Evolutionary conservation across 2,888 invertebrate genomes (phyloP).

Genomic region (Eristalinus sepulchralis): DNA sequence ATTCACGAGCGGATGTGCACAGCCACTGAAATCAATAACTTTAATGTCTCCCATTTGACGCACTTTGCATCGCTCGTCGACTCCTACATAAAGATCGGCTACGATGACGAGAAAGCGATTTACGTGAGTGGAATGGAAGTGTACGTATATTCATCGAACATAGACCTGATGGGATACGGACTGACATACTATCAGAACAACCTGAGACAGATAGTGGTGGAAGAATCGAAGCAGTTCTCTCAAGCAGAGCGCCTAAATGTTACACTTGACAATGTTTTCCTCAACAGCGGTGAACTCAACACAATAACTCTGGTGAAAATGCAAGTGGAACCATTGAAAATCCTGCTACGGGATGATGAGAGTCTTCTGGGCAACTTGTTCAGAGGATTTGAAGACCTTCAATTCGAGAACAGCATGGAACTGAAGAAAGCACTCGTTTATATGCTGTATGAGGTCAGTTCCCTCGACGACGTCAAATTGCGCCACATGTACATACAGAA

Average conservation of each 20-base stretch:
- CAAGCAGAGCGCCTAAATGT: constrained; percentile 51
- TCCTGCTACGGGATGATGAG: constrained; percentile 70
- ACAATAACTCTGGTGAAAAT: constrained; percentile 76
- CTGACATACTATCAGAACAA: constrained; percentile 79
- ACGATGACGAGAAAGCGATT: constrained; percentile 76
- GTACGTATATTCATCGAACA: constrained; percentile 78
- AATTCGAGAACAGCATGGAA: constrained; percentile 70
- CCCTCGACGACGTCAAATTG: constrained; percentile 77
- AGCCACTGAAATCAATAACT: constrained; percentile 78
- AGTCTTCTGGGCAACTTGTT: constrained; percentile 67
- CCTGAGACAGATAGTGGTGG: constrained; percentile 76
- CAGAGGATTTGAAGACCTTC: constrained; percentile 72
- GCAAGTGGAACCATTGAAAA: constrained; percentile 76
- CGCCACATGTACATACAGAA: constrained; percentile 77
- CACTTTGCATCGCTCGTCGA: constrained; percentile 78
- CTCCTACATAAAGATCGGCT: constrained; percentile 78
- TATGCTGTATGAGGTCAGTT: constrained; percentile 81
- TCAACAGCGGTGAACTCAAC: constrained; percentile 76
- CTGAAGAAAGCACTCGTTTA: constrained; percentile 77
- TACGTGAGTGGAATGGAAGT: constrained; percentile 79
- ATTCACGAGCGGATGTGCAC: constrained; percentile 80
- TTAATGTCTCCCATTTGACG: constrained; percentile 78
- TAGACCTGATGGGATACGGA: constrained; percentile 79
- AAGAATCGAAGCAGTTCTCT: constrained; percentile 67
- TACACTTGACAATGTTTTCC: constrained; percentile 75